Percentiles rank a stretch among this genome's conserved stretches.
Evolutionary conservation across 2,113 vertebrate genomes (phyloP).

Genomic region (Tetrax tetrax): DNA sequence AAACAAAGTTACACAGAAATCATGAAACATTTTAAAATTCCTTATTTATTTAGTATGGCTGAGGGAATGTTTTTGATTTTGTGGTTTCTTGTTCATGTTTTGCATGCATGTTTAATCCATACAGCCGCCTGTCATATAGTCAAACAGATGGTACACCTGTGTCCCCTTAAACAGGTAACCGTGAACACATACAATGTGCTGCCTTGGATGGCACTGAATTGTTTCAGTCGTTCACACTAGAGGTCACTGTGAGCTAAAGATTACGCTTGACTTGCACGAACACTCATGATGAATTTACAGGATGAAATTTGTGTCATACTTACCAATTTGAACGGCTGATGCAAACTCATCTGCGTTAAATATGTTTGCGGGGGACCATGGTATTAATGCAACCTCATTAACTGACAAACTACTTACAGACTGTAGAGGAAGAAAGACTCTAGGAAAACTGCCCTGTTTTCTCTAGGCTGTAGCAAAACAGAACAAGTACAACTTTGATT

Average conservation of each 20-base stretch:
- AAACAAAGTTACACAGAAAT: not conserved
- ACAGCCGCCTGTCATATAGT: not conserved
- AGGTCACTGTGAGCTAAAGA: constrained; percentile 48
- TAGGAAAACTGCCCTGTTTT: not conserved
- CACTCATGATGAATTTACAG: not conserved
- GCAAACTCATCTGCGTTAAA: not conserved
- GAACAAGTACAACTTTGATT: not conserved
- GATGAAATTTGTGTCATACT: rapidly evolving
- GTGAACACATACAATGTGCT: rapidly evolving
- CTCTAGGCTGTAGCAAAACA: not conserved
- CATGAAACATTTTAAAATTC: not conserved
- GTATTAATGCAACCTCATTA: not conserved
- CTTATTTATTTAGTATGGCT: not conserved
- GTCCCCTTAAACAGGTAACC: not conserved
- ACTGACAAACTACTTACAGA: not conserved
- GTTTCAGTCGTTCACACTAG: not conserved
- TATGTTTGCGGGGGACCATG: not conserved
- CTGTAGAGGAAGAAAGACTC: not conserved
- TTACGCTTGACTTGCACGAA: not conserved
- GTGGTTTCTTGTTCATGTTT: not conserved
- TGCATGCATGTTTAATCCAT: not conserved
- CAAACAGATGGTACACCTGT: not conserved
- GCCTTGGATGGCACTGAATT: not conserved
- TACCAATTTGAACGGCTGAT: not conserved
- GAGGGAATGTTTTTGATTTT: not conserved